Conservation (phyloP, 1,140 invertebrate species). For the Geopemphigus sp. region DNA sequence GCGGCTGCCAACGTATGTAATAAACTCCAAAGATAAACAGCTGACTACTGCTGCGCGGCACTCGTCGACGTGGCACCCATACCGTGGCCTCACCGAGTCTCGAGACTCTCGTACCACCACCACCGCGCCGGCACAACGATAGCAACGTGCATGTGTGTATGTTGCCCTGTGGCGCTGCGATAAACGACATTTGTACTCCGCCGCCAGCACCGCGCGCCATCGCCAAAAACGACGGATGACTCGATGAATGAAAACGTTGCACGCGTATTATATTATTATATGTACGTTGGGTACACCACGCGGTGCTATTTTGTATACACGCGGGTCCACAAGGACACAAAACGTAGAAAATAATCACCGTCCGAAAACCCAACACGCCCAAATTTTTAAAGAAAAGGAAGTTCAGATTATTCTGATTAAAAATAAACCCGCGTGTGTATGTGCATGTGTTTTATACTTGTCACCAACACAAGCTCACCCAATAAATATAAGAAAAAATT, state of each 20-base stretch:
- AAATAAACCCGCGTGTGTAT: too few relatives aligned
- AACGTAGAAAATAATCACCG: slow-evolving; percentile 9
- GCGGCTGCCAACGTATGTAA: slow-evolving; percentile 1
- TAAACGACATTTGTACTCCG: not conserved
- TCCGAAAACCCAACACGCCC: too few relatives aligned
- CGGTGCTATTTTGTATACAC: not conserved
- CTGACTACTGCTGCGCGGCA: slow-evolving; percentile 50
- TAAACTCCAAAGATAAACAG: slow-evolving; percentile 53
- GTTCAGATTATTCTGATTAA: too few relatives aligned
- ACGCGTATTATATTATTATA: slow-evolving; percentile 32
- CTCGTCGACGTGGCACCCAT: slow-evolving; percentile 1
- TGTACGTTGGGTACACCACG: not conserved
- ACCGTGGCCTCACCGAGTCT: slow-evolving; percentile 45
- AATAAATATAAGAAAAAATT: too few relatives aligned
- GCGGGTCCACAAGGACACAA: slow-evolving; percentile 8
- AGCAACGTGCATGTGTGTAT: not conserved
- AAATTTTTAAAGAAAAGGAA: too few relatives aligned
- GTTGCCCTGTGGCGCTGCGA: not conserved
- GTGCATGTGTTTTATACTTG: too few relatives aligned
- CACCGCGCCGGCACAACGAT: not conserved
- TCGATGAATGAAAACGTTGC: slow-evolving; percentile 45
- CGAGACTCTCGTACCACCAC: slow-evolving; percentile 10
- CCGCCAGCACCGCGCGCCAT: too few relatives aligned
- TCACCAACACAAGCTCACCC: too few relatives aligned
- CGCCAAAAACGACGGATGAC: not conserved